Evolutionary conservation across 1,140 invertebrate species (phyloP).

Genomic region (Drosophila malerkotliana): DNA sequence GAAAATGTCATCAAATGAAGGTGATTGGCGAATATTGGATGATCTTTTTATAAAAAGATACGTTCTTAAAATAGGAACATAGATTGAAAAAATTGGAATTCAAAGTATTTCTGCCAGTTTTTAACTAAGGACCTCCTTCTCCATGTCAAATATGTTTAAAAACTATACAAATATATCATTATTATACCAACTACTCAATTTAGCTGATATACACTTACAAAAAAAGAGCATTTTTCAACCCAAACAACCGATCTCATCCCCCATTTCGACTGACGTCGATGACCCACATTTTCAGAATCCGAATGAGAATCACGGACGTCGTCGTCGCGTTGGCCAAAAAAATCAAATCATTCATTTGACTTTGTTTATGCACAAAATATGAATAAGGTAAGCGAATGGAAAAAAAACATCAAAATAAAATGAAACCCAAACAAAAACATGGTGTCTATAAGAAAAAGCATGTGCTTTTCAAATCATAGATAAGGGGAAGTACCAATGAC

Average conservation of each 20-base stretch:
- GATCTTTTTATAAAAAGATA: not conserved
- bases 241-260: conserved; percentile 15
- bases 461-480: conserved; percentile 11
- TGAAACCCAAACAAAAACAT: conserved; percentile 43
- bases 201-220: not conserved
- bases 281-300: conserved; percentile 59
- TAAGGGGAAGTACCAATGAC: conserved; percentile 8
- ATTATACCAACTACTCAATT: not conserved
- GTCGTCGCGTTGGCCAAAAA: conserved; percentile 38
- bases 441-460: conserved; percentile 34
- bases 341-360: conserved; percentile 63
- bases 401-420: conserved; percentile 21
- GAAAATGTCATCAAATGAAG: conserved; percentile 7
- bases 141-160: too few species aligned
- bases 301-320: conserved; percentile 22
- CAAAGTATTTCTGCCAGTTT: too few species aligned
- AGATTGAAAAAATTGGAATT: too few species aligned
- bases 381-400: conserved; percentile 45
- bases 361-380: conserved; percentile 68
- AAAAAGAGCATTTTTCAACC: not conserved
- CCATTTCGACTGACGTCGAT: conserved; percentile 54
- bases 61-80: too few species aligned
- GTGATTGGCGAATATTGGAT: not conserved
- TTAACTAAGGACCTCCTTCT: too few species aligned
- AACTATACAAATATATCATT: too few species aligned